A percentile compares a stretch with the other conserved stretches of the same genome.
phyloP scores from a whole-genome alignment of 1,140 invertebrate genomes.

The Drosophila prosaltans region DNA sequence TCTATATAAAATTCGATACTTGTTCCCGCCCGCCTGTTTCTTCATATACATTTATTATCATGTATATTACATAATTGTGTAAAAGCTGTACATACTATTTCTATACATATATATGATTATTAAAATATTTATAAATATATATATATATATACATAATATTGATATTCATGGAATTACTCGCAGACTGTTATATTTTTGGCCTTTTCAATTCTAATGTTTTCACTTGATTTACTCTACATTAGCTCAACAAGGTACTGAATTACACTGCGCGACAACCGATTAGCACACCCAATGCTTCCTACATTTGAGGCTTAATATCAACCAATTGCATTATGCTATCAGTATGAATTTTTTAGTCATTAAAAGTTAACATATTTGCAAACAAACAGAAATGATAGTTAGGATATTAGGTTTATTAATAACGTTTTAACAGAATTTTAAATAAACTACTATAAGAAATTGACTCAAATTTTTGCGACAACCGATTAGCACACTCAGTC shows the following conservation, averaged over 20 bases:
- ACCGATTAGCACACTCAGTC: too few species aligned
- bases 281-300: too few species aligned
- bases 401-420: too few species aligned
- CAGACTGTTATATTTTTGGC: slow-evolving; percentile 83
- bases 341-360: too few species aligned
- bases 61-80: slow-evolving; percentile 21
- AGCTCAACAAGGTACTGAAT: slow-evolving; percentile 80
- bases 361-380: too few species aligned
- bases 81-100: slow-evolving; percentile 34
- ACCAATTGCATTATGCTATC: too few species aligned
- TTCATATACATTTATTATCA: slow-evolving; percentile 32
- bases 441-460: too few species aligned
- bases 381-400: too few species aligned
- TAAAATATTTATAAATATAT: slow-evolving; percentile 53
- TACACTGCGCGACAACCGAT: too few species aligned
- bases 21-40: slow-evolving; percentile 37
- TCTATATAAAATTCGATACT: slow-evolving; percentile 23
- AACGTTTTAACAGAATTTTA: too few species aligned
- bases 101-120: slow-evolving; percentile 48
- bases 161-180: slow-evolving; percentile 65
- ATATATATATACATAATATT: slow-evolving; percentile 60
- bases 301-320: too few species aligned
- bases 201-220: slow-evolving; percentile 84
- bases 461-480: too few species aligned
- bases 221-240: slow-evolving; percentile 84